Conservation (phyloP, 2,888 invertebrate species). For the Folsomia manolachei region DNA sequence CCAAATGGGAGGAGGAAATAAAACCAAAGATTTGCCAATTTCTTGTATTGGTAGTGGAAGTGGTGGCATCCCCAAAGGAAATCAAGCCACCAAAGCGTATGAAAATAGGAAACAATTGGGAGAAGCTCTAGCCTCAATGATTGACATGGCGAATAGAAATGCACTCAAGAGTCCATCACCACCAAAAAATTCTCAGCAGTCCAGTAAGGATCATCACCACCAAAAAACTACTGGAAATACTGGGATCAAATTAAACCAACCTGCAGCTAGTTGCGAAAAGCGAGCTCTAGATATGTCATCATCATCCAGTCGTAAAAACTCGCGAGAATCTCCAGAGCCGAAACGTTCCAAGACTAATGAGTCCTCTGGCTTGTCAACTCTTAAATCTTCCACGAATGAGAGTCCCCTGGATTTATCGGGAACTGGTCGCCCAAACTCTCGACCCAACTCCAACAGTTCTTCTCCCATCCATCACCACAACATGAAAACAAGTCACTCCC, state of each 20-base stretch:
- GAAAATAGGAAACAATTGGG: constrained; percentile 15
- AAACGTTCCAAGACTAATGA: constrained; percentile 11
- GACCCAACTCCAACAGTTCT: constrained; percentile 18
- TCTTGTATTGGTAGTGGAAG: neutral
- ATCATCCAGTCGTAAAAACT: constrained; percentile 20
- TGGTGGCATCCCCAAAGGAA: neutral
- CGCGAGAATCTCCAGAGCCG: constrained; percentile 12
- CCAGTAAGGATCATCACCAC: constrained; percentile 23
- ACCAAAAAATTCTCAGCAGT: constrained; percentile 21
- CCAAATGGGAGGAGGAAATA: too few relatives aligned
- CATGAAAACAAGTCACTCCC: neutral
- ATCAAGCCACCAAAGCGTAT: neutral
- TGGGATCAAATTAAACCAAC: constrained; percentile 17
- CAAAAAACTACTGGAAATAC: constrained; percentile 25
- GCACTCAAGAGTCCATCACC: constrained; percentile 28
- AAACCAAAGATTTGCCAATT: too few relatives aligned
- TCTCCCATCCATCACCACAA: constrained; percentile 1
- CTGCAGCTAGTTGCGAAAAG: neutral
- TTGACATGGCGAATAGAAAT: constrained; percentile 36
- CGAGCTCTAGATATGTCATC: constrained; percentile 12
- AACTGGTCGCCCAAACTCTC: constrained; percentile 32
- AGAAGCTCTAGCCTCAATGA: constrained; percentile 33
- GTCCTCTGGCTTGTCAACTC: constrained; percentile 19
- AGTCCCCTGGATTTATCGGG: constrained; percentile 43
- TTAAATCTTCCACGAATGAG: constrained; percentile 22